Evolutionary conservation across 2,113 vertebrate species (phyloP).

Genomic region (Phrynosoma platyrhinos): DNA sequence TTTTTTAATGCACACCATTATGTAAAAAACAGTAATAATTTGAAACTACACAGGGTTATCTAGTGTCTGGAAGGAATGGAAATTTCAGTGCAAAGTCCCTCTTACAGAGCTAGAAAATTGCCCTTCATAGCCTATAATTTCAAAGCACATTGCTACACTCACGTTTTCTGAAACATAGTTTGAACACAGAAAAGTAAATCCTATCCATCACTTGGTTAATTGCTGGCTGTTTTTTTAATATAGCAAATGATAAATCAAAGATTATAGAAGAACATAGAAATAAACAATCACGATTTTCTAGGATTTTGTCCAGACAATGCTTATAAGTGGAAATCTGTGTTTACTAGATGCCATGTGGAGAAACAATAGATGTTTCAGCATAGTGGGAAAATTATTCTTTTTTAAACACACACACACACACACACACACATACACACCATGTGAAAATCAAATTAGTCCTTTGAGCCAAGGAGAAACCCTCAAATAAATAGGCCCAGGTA

Average conservation of each 20-base stretch:
- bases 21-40: no score
- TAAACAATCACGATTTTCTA: slow-evolving; percentile 17
- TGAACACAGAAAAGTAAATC: background rate
- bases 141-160: background rate
- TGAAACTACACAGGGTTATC: no score
- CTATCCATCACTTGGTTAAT: background rate
- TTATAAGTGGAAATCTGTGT: slow-evolving; percentile 17
- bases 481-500: background rate
- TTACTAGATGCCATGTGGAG: slow-evolving; percentile 1
- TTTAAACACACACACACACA: background rate
- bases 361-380: background rate
- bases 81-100: no score
- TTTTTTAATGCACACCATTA: no score
- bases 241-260: slow-evolving; percentile 8
- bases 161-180: background rate
- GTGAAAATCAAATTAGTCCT: background rate
- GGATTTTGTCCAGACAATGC: slow-evolving; percentile 32
- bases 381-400: background rate
- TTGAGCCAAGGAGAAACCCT: background rate
- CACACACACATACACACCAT: background rate
- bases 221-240: background rate
- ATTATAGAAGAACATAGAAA: background rate
- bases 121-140: background rate
- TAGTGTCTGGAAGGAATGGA: no score
- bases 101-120: background rate